Conservation (phyloP, 2,113 vertebrate species). For the Muscicapa adusta region DNA sequence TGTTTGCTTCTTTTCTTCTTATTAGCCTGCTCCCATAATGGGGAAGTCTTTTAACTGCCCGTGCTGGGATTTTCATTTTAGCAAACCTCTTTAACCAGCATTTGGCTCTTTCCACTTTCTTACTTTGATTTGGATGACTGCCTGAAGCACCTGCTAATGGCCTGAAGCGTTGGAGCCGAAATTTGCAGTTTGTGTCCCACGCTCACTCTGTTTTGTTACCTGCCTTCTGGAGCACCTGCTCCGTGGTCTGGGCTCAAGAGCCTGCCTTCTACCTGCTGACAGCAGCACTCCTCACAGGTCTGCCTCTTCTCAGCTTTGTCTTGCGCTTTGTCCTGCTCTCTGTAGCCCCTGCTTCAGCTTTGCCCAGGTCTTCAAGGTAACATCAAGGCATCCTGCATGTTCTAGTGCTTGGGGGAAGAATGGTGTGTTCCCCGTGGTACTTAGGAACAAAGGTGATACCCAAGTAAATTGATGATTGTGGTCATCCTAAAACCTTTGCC, state of each 20-base stretch:
- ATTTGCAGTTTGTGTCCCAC: conserved; percentile 35
- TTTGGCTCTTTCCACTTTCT: conserved; percentile 61
- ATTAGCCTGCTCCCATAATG: background rate
- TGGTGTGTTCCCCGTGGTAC: background rate
- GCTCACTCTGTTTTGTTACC: conserved; percentile 43
- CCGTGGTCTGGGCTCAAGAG: background rate
- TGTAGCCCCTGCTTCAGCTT: background rate
- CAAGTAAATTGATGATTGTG: background rate
- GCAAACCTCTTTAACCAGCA: conserved; percentile 58
- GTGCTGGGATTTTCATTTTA: conserved; percentile 10
- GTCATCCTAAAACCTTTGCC: background rate
- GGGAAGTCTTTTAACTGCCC: background rate
- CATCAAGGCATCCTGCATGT: accelerated
- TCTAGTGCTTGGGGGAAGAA: background rate
- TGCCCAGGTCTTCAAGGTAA: background rate
- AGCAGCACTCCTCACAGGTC: background rate
- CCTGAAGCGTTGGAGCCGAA: conserved; percentile 39
- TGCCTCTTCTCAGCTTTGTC: background rate
- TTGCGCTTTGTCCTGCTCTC: background rate
- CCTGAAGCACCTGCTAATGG: conserved; percentile 69
- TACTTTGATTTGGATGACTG: conserved; percentile 60
- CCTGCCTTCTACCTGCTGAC: background rate
- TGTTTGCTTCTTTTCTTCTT: background rate
- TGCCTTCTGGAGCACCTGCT: conserved; percentile 69
- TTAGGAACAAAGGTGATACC: background rate